phyloP scores from a whole-genome alignment of 2,113 vertebrate genomes.

The Picathartes gymnocephalus region DNA sequence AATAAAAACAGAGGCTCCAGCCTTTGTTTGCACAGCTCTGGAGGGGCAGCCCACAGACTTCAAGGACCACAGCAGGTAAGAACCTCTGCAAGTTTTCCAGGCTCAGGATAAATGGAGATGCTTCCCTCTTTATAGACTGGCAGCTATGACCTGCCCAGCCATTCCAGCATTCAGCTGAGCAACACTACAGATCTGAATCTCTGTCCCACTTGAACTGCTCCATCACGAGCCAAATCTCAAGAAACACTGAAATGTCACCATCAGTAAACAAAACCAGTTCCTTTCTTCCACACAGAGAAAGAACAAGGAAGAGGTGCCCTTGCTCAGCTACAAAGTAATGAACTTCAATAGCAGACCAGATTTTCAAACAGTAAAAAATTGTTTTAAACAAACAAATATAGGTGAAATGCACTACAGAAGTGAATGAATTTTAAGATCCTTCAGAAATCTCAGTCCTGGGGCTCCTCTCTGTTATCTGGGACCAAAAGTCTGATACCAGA shows the following conservation, averaged over 20 bases:
- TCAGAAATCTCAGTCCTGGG: neutral
- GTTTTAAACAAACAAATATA: neutral
- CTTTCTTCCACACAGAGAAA: neutral
- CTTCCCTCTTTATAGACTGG: neutral
- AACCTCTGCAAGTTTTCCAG: neutral
- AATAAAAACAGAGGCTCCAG: neutral
- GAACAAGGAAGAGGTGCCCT: neutral
- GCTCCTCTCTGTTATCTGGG: neutral
- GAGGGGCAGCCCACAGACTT: neutral
- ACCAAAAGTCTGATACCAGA: neutral
- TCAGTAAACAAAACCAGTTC: neutral
- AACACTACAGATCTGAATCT: neutral
- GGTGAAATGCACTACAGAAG: neutral
- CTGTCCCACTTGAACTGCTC: neutral
- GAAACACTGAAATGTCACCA: neutral
- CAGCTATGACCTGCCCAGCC: neutral
- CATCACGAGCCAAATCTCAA: neutral
- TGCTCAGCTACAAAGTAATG: neutral
- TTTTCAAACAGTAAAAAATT: neutral
- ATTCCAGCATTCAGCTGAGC: neutral
- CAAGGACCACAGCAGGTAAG: neutral
- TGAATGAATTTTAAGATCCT: neutral
- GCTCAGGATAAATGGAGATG: neutral
- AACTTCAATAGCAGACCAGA: neutral
- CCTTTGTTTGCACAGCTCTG: neutral